Base-by-base conservation (phyloP, 2,888 invertebrate species). In the Leistus spinibarbis region DNA sequence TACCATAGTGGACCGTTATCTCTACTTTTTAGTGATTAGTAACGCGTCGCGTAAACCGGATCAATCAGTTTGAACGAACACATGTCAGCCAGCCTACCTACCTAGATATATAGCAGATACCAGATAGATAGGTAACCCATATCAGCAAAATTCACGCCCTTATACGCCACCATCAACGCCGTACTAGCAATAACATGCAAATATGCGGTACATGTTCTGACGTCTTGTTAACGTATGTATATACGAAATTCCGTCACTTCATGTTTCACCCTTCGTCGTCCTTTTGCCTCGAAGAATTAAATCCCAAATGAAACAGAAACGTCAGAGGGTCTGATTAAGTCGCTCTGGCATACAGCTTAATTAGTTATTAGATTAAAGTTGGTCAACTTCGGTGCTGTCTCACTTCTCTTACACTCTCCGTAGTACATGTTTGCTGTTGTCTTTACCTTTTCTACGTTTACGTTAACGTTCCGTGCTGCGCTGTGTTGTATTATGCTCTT, bases 311-410 rank as follows among this genome's bases (percentile, higher is more conserved):
- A 77, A 76, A 76, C 68, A 69, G 77, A 77, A 76, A 76, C 76
- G 76, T 76, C 74, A 67, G 64, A 67, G 77, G 69, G 67, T 77
- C 77, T 79, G 76, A 79, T 79, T 79, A 77, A 78, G 77, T 73
- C 72, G 68, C 76, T 71, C 69, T 66, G 73, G 68, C 73, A 75
- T 77, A 71, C 74, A 76, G 76, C 77, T 78, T 79, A 79, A 78
- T 79, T 79, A 79, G 79, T 77, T 78, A 79, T 79, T 78, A 77
- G 76, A 79, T 79, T 79, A 78, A 78, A 78, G 73, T 77, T 76
- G 76, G 76, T 70, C 74, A 76, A 72, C 76, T 77, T 69, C 68
- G 69, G 17, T 13, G 60, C 60, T 60, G 60, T 60, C 60, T 60
- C 60, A 10, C 60, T 60, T 19, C 22, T 60, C 60, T 19, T 60